Base-by-base conservation (phyloP, 2,888 invertebrate species). In the Crossocerus cetratus region DNA sequence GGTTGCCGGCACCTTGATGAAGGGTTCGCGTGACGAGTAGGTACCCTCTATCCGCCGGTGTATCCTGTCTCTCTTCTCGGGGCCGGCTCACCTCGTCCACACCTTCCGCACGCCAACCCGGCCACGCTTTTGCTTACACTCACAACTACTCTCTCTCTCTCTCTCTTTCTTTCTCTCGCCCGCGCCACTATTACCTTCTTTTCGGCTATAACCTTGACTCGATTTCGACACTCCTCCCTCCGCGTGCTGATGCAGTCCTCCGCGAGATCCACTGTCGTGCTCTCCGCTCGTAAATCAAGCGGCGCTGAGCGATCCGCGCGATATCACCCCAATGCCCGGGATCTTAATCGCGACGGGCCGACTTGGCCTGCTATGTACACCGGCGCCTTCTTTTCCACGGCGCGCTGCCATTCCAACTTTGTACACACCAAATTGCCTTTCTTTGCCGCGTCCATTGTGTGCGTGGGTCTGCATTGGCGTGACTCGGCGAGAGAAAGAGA, bases 21-120 rank as follows among this genome's bases (percentile, higher is more conserved):
- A 89, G 89, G 88, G 88, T 89, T 90, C 88, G 90, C 90, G 90
- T 90, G 90, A 89, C 88, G 88, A 86, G 85, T 84, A 80, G 86
- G 85, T 84, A 80, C 82, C 80, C 82, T 81, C 80, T 83, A 83
- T 87, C 84, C 80, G 78, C 84, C 70, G 74, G n/a, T 49, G 77
- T 90, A 91, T 84, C 86, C 89, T 83, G 83, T 90, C 87, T 83
- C 80, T 83, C 70, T 45, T 57, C 32, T 18, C 32, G n/a, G 21
- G 13, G 65, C 71, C 80, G 83, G 83, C 85, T 85, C 84, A 78
- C 84, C 84, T 89, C 85, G 87, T 87, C 88, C 86, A 85, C 88
- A 86, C 87, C 88, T 87, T 87, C 88, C 88, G 90, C 89, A 88
- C 88, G 86, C 65, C 65, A 49, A 16, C 49, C 2, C 11, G 14